Base-by-base conservation (phyloP, 2,888 invertebrate species). In the Scaptomyza flava region DNA sequence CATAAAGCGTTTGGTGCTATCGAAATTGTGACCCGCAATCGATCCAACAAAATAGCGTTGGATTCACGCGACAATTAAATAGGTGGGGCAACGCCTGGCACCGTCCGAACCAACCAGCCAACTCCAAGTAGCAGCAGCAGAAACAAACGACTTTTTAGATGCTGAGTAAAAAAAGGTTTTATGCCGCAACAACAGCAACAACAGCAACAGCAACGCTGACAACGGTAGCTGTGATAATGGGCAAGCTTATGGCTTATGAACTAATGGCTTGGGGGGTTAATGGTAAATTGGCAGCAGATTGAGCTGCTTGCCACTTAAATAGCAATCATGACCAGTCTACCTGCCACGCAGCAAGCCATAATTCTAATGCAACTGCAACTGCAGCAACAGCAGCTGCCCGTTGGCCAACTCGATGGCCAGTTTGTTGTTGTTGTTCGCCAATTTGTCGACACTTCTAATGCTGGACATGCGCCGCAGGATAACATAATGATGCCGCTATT, bases 51-150 rank as follows among this genome's bases (percentile, higher is more conserved):
- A 69, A 51, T 14, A 5, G 41, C 17, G 34, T 34, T 61, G 73
- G 56, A 66, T 81, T 84, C 89, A 84, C 87, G 83, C 84, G 88
- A 89, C 89, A 84, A 88, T 83, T 83, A 83, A 83, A 88, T 86
- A 69, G 84, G 71, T 58, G 63, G 63, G 79, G 83, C 75, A 78
- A 78, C 70, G 76, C 76, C 79, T 76, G 76, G 79, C 79, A 75
- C 74, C 60, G 52, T 53, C 17, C 41, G 41, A 41, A 41, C 8
- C 17, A 12, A 12, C 47, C 1, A 17, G 17, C 2, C 12, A 47
- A 11, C 30, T 42, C 6, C 27, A 27, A 23, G 9, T n/a, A 14
- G 23, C 50, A 36, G 17, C 17, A 17, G 17, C 17, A 17, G 17
- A 17, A 17, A 6, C 9, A 51, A 51, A 27, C 27, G 27, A 11